These are phyloP conservation scores for Donacobius atricapilla DNA, from an alignment of 2,113 vertebrate species.

Conservation along the genomic window DNA sequence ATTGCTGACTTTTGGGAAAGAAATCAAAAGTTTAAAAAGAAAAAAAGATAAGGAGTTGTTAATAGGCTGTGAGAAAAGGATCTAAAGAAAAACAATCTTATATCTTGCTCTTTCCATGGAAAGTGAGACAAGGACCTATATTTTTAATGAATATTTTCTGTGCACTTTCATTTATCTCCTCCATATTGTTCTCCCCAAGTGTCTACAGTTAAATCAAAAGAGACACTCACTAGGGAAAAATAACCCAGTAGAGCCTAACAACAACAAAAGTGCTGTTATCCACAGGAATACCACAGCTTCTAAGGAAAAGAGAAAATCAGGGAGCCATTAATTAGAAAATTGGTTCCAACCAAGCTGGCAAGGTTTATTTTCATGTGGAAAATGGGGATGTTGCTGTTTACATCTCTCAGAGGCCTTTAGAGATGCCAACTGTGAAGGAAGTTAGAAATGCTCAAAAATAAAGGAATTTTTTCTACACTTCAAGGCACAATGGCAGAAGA, in stretches of 20 bases:
- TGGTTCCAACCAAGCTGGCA: neutral
- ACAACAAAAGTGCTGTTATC: neutral
- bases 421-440: neutral
- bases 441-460: neutral
- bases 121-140: neutral
- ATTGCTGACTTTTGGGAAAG: neutral
- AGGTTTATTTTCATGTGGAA: neutral
- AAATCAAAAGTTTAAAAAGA: neutral
- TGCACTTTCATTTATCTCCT: neutral
- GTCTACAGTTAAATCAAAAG: slow-evolving; percentile 1
- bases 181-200: neutral
- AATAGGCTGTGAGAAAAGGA: neutral
- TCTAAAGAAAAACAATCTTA: neutral
- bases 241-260: neutral
- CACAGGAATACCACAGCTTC: neutral
- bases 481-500: neutral
- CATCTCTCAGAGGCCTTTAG: neutral
- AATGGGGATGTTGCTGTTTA: neutral
- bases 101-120: neutral
- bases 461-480: neutral
- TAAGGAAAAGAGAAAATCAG: neutral
- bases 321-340: slow-evolving; percentile 16
- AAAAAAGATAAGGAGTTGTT: neutral
- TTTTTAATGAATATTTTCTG: slow-evolving; percentile 18
- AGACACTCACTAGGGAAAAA: neutral